These are phyloP conservation scores for Drosophila longiperda DNA, from an alignment of 2,888 invertebrate genomes.

Conservation along the genomic window DNA sequence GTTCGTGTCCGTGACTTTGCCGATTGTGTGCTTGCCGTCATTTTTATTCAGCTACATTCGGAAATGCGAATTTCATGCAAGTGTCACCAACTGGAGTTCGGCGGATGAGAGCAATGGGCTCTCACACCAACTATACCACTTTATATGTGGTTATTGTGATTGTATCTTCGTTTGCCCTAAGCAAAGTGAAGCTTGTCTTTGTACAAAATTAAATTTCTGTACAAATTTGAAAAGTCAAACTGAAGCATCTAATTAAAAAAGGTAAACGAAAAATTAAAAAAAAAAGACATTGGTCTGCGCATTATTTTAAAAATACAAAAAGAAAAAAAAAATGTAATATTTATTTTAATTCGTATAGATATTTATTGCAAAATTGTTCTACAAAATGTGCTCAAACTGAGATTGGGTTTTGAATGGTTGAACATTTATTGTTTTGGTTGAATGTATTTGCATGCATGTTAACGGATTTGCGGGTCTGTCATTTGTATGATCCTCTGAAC, in stretches of 20 bases:
- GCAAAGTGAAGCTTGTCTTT: neutral
- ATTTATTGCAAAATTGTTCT: neutral
- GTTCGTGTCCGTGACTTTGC: constrained; percentile 31
- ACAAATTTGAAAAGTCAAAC: neutral
- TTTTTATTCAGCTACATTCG: constrained; percentile 53
- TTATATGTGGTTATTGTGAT: neutral
- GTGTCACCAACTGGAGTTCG: constrained; percentile 54
- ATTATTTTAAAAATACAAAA: neutral
- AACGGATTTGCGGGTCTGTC: constrained; percentile 55
- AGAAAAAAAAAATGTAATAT: too few species aligned
- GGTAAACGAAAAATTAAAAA: neutral
- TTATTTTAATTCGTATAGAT: neutral
- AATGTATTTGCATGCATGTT: constrained; percentile 28
- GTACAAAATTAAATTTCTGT: neutral
- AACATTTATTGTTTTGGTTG: constrained; percentile 4
- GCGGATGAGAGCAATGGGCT: constrained; percentile 44
- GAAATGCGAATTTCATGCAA: constrained; percentile 66
- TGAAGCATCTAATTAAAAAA: too few species aligned
- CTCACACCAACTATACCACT: neutral
- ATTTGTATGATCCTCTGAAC: constrained; percentile 51
- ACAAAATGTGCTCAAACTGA: neutral
- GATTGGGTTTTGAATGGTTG: neutral
- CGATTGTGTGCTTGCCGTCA: constrained; percentile 42
- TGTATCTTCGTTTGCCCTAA: neutral
- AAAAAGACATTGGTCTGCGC: neutral